Base-by-base conservation (phyloP, 2,888 invertebrate genomes). In the Dastarcus helophoroides region DNA sequence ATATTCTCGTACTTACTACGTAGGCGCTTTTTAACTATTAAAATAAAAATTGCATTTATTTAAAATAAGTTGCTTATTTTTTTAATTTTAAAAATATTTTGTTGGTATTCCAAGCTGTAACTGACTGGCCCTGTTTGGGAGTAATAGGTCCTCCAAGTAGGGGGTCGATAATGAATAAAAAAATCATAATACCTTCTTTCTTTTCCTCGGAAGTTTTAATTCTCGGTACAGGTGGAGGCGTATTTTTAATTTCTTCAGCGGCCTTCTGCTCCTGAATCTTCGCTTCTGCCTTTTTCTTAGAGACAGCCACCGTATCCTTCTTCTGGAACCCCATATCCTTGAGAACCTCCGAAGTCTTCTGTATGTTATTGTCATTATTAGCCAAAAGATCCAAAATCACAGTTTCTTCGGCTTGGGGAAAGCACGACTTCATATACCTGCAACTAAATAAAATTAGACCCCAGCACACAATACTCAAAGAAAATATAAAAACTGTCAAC, bases 351-450 rank as follows among this genome's bases (percentile, higher is more conserved):
- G 88, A 82, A 2, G 89, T 83, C 46, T 78, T 83, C 56, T 86
- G 85, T 4, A 91, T 89, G 60, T 89, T 90, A 57, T 89, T 89
- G 48, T 91, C 90, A 46, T 84, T 79, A 57, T 79, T 84, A 27
- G 82, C 78, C 29, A 89, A 63, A 22, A 86, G 69, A 48, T 91
- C 90, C 31, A 90, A 67, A 15, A 91, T 75, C 23, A 89, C 58
- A 12, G 83, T 85, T 58, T 90, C 90, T 49, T 91, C 90, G 0
- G 84, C 89, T 60, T 85, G 80, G 1, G 89, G 85, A 57, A 89
- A 91, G 47, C 90, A 76, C 49, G 81, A 85, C 63, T 90, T 91
- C 65, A 91, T 70, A 61, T 90, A 90, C 65, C 89, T 89, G 64
- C 31, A 60, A 59, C 53, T 47, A 38, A 39, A 43, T 38, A 32